Conservation (phyloP, 1,140 invertebrate species). For the Manduca sexta region DNA sequence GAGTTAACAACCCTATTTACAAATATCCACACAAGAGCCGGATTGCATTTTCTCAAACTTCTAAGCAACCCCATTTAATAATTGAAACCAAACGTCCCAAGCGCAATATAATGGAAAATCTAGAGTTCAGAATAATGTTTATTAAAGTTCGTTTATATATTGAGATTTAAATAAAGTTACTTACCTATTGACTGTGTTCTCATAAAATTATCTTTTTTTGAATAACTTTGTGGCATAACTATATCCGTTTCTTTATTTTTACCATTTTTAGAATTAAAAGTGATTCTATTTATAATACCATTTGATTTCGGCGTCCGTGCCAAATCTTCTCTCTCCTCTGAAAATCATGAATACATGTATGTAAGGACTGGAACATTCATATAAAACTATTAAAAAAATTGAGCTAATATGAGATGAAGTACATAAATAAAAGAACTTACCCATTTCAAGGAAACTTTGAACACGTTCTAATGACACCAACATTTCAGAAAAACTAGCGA, state of each 20-base stretch:
- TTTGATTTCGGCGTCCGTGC: conserved; percentile 13
- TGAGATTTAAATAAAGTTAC: too few species aligned
- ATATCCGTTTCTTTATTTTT: background rate
- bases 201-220: conserved; percentile 11
- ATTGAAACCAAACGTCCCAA: too few species aligned
- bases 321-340: conserved; percentile 46
- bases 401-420: too few species aligned
- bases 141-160: too few species aligned
- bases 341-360: background rate
- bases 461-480: conserved; percentile 80
- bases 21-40: too few species aligned
- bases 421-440: conserved; percentile 61
- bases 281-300: conserved; percentile 9
- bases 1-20: too few species aligned
- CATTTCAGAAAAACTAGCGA: conserved; percentile 79
- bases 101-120: too few species aligned
- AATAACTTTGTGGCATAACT: conserved; percentile 25
- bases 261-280: conserved; percentile 29
- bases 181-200: conserved; percentile 11
- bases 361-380: too few species aligned
- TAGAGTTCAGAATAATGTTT: too few species aligned
- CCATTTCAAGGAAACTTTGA: conserved; percentile 77
- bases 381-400: too few species aligned
- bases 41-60: too few species aligned
- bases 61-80: too few species aligned